Conservation (phyloP, 1,140 invertebrate genomes). For the Pseudomyrmex dendroicus region DNA sequence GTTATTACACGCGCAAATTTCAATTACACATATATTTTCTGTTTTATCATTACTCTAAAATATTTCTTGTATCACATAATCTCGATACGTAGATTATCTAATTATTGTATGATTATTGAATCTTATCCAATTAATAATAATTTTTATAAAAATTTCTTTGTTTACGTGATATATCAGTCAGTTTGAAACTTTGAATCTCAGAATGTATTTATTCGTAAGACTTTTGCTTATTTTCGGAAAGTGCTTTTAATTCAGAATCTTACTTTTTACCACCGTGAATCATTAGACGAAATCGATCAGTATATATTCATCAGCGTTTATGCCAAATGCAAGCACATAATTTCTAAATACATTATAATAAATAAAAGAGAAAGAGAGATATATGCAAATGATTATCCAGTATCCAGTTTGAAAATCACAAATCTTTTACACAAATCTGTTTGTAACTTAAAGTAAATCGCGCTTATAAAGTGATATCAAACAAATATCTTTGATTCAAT, state of each 20-base stretch:
- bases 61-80: too few relatives aligned
- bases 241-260: conserved; percentile 55
- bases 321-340: conserved; percentile 5
- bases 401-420: conserved; percentile 9
- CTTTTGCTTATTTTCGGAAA: conserved; percentile 40
- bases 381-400: background rate
- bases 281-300: conserved; percentile 30
- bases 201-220: conserved; percentile 12
- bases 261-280: conserved; percentile 43
- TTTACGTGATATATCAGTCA: background rate
- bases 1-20: too few relatives aligned
- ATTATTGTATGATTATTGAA: too few relatives aligned
- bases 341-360: background rate
- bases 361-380: background rate
- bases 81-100: too few relatives aligned
- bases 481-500: too few relatives aligned
- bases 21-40: too few relatives aligned
- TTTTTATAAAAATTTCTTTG: too few relatives aligned
- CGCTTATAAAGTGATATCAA: background rate
- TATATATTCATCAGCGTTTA: background rate
- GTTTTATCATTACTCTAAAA: too few relatives aligned
- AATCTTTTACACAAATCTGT: background rate
- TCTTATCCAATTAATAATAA: too few relatives aligned
- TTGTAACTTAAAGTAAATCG: background rate
- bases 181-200: conserved; percentile 65